Percentiles rank a stretch among this genome's conserved stretches.
Conservation (phyloP, 2,888 invertebrate genomes). For the Shargacucullia verbasci region DNA sequence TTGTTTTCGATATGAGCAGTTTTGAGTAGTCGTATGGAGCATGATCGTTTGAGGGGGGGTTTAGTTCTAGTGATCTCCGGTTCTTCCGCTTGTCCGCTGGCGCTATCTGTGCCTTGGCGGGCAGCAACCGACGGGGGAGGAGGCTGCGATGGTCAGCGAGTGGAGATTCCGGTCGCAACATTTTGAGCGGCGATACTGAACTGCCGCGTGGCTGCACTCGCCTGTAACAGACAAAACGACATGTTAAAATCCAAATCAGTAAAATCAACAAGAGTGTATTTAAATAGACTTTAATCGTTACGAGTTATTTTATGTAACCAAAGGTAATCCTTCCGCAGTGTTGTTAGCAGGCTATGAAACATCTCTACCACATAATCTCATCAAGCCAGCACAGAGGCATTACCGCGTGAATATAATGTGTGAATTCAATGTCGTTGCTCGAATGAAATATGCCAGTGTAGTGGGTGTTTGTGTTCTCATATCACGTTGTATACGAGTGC, state of each 20-base stretch:
- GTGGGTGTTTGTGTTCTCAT: slow-evolving; percentile 16
- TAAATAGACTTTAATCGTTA: slow-evolving; percentile 8
- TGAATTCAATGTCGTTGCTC: slow-evolving; percentile 45
- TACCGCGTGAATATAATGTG: slow-evolving; percentile 48
- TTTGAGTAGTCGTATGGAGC: slow-evolving; percentile 83
- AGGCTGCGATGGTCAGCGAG: slow-evolving; percentile 88
- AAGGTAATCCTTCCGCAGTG: slow-evolving; percentile 17
- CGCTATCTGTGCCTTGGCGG: slow-evolving; percentile 84
- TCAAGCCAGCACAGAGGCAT: slow-evolving; percentile 37
- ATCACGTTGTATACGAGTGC: slow-evolving; percentile 40
- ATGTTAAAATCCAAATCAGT: neutral
- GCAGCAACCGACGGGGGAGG: slow-evolving; percentile 82
- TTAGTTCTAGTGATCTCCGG: slow-evolving; percentile 85
- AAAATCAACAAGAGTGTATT: slow-evolving; percentile 4
- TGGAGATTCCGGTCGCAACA: slow-evolving; percentile 87
- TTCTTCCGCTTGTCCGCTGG: slow-evolving; percentile 84
- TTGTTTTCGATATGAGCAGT: slow-evolving; percentile 85
- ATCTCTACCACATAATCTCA: slow-evolving; percentile 32
- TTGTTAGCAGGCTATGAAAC: slow-evolving; percentile 30
- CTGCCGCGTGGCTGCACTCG: slow-evolving; percentile 76
- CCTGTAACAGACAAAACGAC: slow-evolving; percentile 75
- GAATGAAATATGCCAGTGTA: slow-evolving; percentile 40
- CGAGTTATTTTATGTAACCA: slow-evolving; percentile 15
- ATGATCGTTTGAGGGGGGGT: slow-evolving; percentile 78
- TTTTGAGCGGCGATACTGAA: slow-evolving; percentile 76